Evolutionary conservation across 2,113 vertebrate species (phyloP), one percentile per base, ranked within the genome.

Genomic region (Edolisoma coerulescens): DNA sequence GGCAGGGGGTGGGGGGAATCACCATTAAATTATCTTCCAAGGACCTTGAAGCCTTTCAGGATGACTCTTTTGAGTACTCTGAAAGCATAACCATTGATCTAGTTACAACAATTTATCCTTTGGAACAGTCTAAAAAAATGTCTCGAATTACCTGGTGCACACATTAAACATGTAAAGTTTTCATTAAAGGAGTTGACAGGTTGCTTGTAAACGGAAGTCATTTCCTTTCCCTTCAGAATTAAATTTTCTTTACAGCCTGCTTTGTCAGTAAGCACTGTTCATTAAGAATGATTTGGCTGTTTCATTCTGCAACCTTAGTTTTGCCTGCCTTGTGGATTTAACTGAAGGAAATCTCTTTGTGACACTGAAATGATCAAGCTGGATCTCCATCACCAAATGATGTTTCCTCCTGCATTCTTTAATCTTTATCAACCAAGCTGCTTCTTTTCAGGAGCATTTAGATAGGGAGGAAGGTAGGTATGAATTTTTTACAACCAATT

Each of bases 121-220:
- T 64, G 32, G 28, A 92, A 39, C n/a, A 44, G 49, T 44, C 37
- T 76, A 60, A 94, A 93, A 93, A 86, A 81, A 79, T 47, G 47
- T 52, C 52, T 94, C 39, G 41, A 44, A 84, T 91, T 94, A 94
- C 65, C 69, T 84, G 73, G 19, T 78, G 70, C 42, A 33, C 45
- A 42, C 30, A 13, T 83, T 93, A 80, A 88, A 81, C 80, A 68
- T 82, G 69, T 89, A n/a, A 96, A 91, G 44, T 75, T 95, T 92
- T 95, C 80, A 84, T 95, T 94, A 79, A 92, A 87, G 84, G 61
- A 26, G 61, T 44, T 92, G 91, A 68, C 84, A 89, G 73, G 84
- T 88, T 94, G 91, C 67, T 82, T 92, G 86, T 92, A 92, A 95
- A 92, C 59, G 47, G 49, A 87, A 95, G 81, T 91, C 0, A 56